Evolutionary conservation across 1,140 invertebrate species (phyloP), one percentile per base, ranked within the genome.

Genomic region (Calliphora vicina): DNA sequence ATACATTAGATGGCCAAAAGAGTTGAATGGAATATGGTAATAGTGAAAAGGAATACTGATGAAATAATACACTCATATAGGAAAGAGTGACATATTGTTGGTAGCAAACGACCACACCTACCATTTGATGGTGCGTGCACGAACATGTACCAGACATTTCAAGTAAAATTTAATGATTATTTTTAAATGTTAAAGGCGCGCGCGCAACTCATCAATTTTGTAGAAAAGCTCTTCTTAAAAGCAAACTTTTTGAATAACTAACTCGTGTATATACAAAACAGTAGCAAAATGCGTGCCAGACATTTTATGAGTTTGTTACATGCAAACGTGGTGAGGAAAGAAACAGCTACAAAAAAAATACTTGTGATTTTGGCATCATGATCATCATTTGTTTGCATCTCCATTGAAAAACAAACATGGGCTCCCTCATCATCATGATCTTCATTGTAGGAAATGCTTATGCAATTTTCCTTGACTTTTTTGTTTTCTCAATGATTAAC

Each of bases 261-360:
- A 13, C 61, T 35, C 35, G 35, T 35, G 35, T 35, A 35, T 35
- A 25, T 5, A 67, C 23, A 61, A n/a, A 17, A 67, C 61, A 67
- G 61, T 67, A 67, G 61, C 61, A 67, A 67, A 57, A 67, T 67
- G 61, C 61, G 61, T 67, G 61, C 61, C 61, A 67, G 61, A 23
- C 61, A 67, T 67, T 67, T 67, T 67, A 67, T 67, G 61, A 67
- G 61, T 67, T 23, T 20, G 61, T 67, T 67, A 67, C 61, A 67
- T 67, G 61, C 61, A 67, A 35, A 67, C 61, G 45, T 50, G 45
- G 45, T 3, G 45, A 15, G 12, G 15, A 50, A 50, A 50, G 15
- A 6, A 45, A 67, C n/a, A 67, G 5, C n/a, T 8, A 23, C 57
- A 67, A 23, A 13, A n/a, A 17, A 67, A 23, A 67, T 8, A 23